These are phyloP conservation scores for Coryphaenoides rupestris DNA, from an alignment of 2,113 vertebrate species.

Conservation along the genomic window DNA sequence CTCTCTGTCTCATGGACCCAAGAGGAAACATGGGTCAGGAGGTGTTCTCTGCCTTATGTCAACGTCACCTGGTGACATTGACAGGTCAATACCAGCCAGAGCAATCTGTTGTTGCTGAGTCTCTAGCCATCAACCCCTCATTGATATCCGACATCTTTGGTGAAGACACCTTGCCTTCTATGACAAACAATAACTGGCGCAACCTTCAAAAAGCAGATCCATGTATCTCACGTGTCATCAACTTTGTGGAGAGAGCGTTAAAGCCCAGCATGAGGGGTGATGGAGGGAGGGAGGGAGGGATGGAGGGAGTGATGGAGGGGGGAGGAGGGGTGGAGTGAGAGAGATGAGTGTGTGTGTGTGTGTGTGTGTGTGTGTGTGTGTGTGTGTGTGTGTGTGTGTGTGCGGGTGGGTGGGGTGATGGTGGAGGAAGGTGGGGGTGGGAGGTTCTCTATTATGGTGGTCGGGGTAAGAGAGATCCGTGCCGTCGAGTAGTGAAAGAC, in stretches of 20 bases:
- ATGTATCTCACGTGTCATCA: slow-evolving; percentile 5
- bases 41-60: slow-evolving; percentile 14
- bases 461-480: slow-evolving; percentile 67
- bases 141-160: slow-evolving; percentile 8
- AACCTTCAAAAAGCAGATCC: slow-evolving; percentile 5
- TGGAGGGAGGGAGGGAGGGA: slow-evolving; percentile 38
- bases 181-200: background rate
- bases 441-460: slow-evolving; percentile 51
- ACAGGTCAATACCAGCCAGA: background rate
- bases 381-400: background rate
- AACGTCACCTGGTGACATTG: slow-evolving; percentile 2
- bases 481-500: slow-evolving; percentile 64
- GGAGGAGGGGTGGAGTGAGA: slow-evolving; percentile 35
- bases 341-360: slow-evolving; percentile 17
- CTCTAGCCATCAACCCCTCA: slow-evolving; percentile 10
- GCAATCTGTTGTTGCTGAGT: slow-evolving; percentile 11
- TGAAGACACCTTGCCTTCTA: background rate
- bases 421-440: background rate
- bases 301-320: slow-evolving; percentile 44
- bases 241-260: background rate
- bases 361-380: background rate
- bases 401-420: slow-evolving; percentile 2
- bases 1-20: background rate
- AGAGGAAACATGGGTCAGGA: slow-evolving; percentile 5
- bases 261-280: slow-evolving; percentile 5